Conservation (phyloP, 2,113 vertebrate genomes). For the Gobiocypris rarus region DNA sequence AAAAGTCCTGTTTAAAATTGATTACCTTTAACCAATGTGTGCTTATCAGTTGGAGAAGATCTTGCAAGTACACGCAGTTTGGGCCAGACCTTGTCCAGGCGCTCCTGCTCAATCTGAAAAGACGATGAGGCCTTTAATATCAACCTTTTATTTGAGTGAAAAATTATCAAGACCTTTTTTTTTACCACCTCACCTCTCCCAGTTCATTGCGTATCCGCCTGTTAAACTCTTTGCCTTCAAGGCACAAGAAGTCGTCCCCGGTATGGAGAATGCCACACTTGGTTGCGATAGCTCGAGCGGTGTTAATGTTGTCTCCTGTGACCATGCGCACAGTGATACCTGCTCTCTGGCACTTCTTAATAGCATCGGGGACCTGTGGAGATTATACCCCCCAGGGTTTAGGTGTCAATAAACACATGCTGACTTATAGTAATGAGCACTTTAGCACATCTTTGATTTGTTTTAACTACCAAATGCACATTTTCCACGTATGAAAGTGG, state of each 20-base stretch:
- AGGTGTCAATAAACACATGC: neutral
- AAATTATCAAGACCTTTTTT: neutral
- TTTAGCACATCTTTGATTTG: neutral
- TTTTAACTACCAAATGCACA: slow-evolving; percentile 1
- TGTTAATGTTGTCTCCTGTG: slow-evolving; percentile 98
- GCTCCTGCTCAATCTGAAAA: slow-evolving; percentile 93
- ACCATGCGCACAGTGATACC: slow-evolving; percentile 99
- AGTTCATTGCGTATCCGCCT: slow-evolving; percentile 91
- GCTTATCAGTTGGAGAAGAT: slow-evolving; percentile 97
- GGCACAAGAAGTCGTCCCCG: slow-evolving; percentile 94
- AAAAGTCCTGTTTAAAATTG: neutral
- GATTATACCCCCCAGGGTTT: neutral
- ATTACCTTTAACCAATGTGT: slow-evolving; percentile 96
- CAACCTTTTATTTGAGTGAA: neutral
- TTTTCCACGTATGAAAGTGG: neutral
- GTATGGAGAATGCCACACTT: slow-evolving; percentile 95
- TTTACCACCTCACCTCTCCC: slow-evolving; percentile 83
- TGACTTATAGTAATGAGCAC: slow-evolving; percentile 10
- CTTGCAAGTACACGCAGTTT: slow-evolving; percentile 95
- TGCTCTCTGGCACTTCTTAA: slow-evolving; percentile 92
- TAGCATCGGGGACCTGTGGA: slow-evolving; percentile 92
- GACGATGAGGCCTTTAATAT: neutral
- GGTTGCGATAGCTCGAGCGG: slow-evolving; percentile 91
- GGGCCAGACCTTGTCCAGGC: slow-evolving; percentile 97
- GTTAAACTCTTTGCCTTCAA: slow-evolving; percentile 98